Evolutionary conservation across 2,888 invertebrate species (phyloP).

Genomic region (Eucriotettix oculatus): DNA sequence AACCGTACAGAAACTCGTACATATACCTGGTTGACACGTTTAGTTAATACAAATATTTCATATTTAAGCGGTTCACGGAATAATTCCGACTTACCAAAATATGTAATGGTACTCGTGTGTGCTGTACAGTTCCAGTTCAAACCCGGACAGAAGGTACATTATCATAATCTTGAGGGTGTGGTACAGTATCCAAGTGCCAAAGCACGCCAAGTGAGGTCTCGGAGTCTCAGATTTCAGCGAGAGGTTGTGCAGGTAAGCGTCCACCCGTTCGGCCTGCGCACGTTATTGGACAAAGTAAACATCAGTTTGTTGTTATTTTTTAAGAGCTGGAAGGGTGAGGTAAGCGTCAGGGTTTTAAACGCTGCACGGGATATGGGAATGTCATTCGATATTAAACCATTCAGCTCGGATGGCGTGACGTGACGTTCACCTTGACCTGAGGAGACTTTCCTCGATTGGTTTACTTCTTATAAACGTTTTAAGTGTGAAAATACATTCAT

Average conservation of each 20-base stretch:
- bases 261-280: slow-evolving; percentile 69
- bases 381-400: too few relatives aligned
- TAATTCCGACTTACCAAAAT: slow-evolving; percentile 50
- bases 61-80: too few relatives aligned
- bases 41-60: background rate
- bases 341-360: too few relatives aligned
- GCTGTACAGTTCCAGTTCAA: slow-evolving; percentile 89
- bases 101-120: slow-evolving; percentile 93
- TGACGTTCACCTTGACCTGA: too few relatives aligned
- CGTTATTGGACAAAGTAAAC: background rate
- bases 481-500: too few relatives aligned
- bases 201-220: slow-evolving; percentile 63
- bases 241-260: slow-evolving; percentile 59
- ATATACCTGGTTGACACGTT: slow-evolving; percentile 51
- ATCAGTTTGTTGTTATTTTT: background rate
- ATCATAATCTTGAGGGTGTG: slow-evolving; percentile 87
- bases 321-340: too few relatives aligned
- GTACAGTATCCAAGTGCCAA: slow-evolving; percentile 90
- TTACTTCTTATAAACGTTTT: too few relatives aligned
- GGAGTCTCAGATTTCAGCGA: slow-evolving; percentile 49
- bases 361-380: too few relatives aligned
- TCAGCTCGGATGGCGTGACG: too few relatives aligned
- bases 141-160: slow-evolving; percentile 81
- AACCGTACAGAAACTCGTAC: slow-evolving; percentile 86
- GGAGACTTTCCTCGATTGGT: too few relatives aligned